Evolutionary conservation across 2,888 invertebrate genomes (phyloP), one percentile per base, ranked within the genome.

Genomic region (Phoenoteleia sp.): DNA sequence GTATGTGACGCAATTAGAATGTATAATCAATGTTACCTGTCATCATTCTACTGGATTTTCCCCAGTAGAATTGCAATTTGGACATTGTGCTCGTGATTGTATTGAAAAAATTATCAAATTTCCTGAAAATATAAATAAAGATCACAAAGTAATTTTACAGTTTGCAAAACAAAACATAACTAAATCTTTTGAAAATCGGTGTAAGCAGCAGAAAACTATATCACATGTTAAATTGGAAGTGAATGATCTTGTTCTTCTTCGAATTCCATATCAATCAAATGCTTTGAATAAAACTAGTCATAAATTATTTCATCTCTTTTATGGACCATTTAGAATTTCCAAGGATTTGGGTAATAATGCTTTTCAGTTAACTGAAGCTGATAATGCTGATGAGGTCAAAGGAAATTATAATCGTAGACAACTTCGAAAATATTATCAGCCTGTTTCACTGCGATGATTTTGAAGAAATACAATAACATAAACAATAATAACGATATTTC

Each of bases 21-120:
- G 45, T 11, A 66, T 76, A 23, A 17, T 76, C 0, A 66, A 76
- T 25, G 29, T 56, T 1, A 66, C 66, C 1, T 47, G 47, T 25
- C 85, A 85, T 23, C 27, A 39, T 25, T 83, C 83, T 25, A 85
- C 87, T 0, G 79, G 83, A 1, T 77, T 56, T 15, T 54, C 75
- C 0, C 85, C 87, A 4, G 19, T 75, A 21, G 83, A 85, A 58
- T 45, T 85, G 0, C 87, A 85, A 3, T 69, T 60, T 33, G 66
- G 66, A 11, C 6, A 1, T 21, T 17, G 33, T 49, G 17, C 36
- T 0, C 33, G 49, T 29, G 85, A 85, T 58, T 19, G 39, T 29
- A 17, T 75, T 69, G 64, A 4, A 45, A 19, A 19, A 11, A 13
- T 42, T 9, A 36, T 52, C 11, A 39, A 29, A 2, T 49, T 47